Conservation (phyloP, 2,888 invertebrate species). For the Stenurella melanura region DNA sequence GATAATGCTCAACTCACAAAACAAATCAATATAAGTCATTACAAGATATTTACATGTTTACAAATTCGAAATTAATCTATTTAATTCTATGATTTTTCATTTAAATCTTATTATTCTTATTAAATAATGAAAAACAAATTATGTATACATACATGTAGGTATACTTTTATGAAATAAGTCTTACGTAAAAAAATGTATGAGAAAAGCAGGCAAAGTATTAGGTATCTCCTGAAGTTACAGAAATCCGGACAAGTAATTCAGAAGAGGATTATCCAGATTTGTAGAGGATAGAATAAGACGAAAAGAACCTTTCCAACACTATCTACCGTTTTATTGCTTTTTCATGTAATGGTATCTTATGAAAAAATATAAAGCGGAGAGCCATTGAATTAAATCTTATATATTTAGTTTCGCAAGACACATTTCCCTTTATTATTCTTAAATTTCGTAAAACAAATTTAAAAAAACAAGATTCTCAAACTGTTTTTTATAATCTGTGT, state of each 20-base stretch:
- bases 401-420: not conserved
- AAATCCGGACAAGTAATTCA: conserved; percentile 31
- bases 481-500: too few relatives aligned
- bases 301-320: conserved; percentile 19
- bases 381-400: not conserved
- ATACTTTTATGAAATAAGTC: not conserved
- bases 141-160: not conserved
- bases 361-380: not conserved
- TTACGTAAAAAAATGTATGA: conserved; percentile 22
- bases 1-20: too few relatives aligned
- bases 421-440: not conserved
- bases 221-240: conserved; percentile 19
- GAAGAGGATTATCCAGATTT: conserved; percentile 29
- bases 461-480: too few relatives aligned
- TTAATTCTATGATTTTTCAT: too few relatives aligned
- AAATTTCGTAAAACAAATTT: not conserved
- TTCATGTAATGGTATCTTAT: conserved; percentile 27
- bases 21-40: too few relatives aligned
- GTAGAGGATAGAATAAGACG: conserved; percentile 23
- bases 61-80: too few relatives aligned
- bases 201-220: conserved; percentile 5
- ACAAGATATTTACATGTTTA: too few relatives aligned
- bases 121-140: not conserved
- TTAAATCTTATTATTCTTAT: not conserved
- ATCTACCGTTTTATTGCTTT: conserved; percentile 30